Percentiles rank a stretch among this genome's conserved stretches.
phyloP scores from a whole-genome alignment of 2,113 vertebrate species.

The Gavia stellata region DNA sequence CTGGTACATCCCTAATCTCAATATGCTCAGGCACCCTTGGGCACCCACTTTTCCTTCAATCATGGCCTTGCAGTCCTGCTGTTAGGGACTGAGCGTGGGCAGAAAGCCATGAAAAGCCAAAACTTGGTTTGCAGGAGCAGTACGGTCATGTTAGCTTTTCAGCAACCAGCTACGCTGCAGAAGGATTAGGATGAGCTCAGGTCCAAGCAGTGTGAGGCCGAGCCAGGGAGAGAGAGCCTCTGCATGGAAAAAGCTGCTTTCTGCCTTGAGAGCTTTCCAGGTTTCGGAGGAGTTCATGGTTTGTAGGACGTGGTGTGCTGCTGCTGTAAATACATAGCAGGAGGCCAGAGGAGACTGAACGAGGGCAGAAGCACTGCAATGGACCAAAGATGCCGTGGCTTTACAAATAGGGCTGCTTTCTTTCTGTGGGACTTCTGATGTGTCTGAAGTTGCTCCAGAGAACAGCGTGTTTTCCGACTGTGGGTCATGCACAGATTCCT shows the following conservation, averaged over 20 bases:
- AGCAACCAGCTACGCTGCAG: background rate
- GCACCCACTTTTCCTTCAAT: background rate
- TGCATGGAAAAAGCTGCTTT: background rate
- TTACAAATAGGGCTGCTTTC: background rate
- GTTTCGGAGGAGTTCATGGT: background rate
- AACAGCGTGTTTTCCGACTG: background rate
- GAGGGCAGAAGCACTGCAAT: background rate
- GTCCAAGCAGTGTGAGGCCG: background rate
- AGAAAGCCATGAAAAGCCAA: background rate
- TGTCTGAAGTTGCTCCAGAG: background rate
- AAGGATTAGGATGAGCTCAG: background rate
- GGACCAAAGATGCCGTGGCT: background rate
- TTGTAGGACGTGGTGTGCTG: fast-evolving
- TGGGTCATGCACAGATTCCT: background rate
- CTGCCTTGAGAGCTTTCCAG: background rate
- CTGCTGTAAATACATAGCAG: background rate
- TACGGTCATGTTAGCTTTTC: background rate
- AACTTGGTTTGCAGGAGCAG: background rate
- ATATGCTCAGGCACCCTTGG: background rate
- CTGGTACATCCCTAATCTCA: background rate
- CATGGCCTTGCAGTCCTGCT: background rate
- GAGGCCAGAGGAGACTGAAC: background rate
- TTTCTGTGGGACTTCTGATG: background rate
- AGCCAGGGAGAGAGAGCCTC: background rate
- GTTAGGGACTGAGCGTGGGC: background rate